Conservation (phyloP, 2,113 vertebrate genomes). For the Butastur rufipennis region DNA sequence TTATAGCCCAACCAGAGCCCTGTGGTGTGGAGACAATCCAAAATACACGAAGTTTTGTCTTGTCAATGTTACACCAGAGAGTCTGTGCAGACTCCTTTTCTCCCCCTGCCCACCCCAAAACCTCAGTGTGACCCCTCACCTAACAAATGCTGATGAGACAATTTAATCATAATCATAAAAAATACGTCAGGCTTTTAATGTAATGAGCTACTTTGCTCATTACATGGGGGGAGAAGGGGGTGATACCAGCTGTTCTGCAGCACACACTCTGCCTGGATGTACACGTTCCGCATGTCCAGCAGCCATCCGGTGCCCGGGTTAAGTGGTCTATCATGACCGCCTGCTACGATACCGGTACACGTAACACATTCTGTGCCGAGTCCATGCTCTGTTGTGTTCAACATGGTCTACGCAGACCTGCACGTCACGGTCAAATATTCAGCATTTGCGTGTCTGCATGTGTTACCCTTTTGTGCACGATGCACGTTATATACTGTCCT, state of each 20-base stretch:
- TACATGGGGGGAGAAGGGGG: background rate
- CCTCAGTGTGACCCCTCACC: background rate
- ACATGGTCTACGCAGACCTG: rapidly evolving
- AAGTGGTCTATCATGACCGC: rapidly evolving
- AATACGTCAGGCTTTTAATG: background rate
- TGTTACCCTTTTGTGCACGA: background rate
- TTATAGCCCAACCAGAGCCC: conserved; percentile 15
- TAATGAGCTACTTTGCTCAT: background rate
- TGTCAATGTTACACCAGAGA: background rate
- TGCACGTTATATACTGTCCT: rapidly evolving
- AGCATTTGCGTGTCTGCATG: rapidly evolving
- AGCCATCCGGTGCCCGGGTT: background rate
- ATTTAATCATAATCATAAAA: background rate
- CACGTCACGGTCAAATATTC: rapidly evolving
- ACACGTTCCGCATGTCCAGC: background rate
- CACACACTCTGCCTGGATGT: background rate
- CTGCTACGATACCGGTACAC: background rate
- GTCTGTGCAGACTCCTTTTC: background rate
- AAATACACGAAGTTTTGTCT: conserved; percentile 9
- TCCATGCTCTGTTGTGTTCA: rapidly evolving
- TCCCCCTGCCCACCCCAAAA: background rate
- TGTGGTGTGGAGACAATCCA: conserved; percentile 38
- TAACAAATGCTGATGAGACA: background rate
- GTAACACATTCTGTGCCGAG: rapidly evolving
- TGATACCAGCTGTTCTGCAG: background rate